A percentile compares a stretch with the other conserved stretches of the same genome.
Evolutionary conservation across 2,113 vertebrate species (phyloP).

Genomic region (Epinephelus lanceolatus): DNA sequence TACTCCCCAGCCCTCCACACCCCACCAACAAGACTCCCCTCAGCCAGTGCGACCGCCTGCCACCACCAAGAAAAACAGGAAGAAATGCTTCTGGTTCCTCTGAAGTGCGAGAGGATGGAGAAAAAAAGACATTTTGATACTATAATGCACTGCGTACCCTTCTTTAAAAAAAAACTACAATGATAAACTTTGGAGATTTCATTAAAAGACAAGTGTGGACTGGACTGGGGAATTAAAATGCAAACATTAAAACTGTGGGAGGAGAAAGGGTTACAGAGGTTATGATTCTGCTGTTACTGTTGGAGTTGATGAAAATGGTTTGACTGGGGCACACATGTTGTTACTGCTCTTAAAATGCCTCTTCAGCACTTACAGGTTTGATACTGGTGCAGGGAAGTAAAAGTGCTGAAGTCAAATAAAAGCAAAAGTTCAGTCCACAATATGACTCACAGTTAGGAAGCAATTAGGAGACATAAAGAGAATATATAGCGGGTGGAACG

Average conservation of each 20-base stretch:
- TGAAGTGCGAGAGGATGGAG: slow-evolving; percentile 57
- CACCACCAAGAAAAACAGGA: slow-evolving; percentile 82
- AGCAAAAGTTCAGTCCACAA: slow-evolving; percentile 67
- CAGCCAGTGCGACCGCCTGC: slow-evolving; percentile 68
- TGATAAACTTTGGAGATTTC: slow-evolving; percentile 29
- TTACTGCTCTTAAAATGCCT: slow-evolving; percentile 69
- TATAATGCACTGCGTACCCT: slow-evolving; percentile 48
- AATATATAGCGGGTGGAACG: slow-evolving; percentile 52
- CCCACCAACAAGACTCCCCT: slow-evolving; percentile 79
- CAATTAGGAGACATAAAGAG: slow-evolving; percentile 72
- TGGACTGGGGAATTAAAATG: slow-evolving; percentile 49
- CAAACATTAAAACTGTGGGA: slow-evolving; percentile 57
- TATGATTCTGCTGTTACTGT: slow-evolving; percentile 31
- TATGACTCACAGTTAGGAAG: slow-evolving; percentile 66
- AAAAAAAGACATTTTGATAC: slow-evolving; percentile 54
- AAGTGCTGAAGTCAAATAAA: slow-evolving; percentile 77
- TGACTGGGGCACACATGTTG: slow-evolving; percentile 59
- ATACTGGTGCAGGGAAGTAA: slow-evolving; percentile 61
- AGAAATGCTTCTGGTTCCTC: slow-evolving; percentile 88
- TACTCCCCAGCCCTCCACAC: slow-evolving; percentile 68
- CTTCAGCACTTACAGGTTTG: slow-evolving; percentile 72
- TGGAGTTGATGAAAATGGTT: slow-evolving; percentile 48
- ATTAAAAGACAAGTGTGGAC: slow-evolving; percentile 24
- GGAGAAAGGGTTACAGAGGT: slow-evolving; percentile 35
- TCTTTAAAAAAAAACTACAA: slow-evolving; percentile 31